A percentile compares a stretch with the other conserved stretches of the same genome.
phyloP scores from a whole-genome alignment of 1,140 invertebrate genomes.

The Hydropsyche tenuis region DNA sequence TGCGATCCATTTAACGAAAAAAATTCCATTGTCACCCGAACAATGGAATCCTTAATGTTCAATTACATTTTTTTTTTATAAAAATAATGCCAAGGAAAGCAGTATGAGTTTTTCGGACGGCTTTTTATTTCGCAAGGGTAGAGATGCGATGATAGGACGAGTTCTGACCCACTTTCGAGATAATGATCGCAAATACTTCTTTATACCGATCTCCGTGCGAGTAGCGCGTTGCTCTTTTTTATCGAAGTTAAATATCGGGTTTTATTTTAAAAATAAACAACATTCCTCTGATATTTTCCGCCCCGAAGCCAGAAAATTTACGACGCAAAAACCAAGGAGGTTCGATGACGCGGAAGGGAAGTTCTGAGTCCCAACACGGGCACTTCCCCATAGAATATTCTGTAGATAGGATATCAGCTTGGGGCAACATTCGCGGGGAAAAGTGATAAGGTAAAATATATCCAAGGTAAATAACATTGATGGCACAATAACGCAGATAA shows the following conservation, averaged over 20 bases:
- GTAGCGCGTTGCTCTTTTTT: not conserved
- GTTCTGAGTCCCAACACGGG: not conserved
- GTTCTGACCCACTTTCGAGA: constrained; percentile 8
- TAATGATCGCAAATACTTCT: constrained; percentile 5
- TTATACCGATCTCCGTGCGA: not conserved
- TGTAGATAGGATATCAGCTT: constrained; percentile 15
- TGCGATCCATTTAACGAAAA: not conserved
- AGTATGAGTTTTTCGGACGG: not conserved
- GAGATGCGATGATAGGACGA: not conserved
- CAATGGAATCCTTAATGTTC: not conserved
- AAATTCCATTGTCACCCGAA: not conserved
- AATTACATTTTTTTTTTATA: constrained; percentile 1
- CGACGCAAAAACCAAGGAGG: not conserved
- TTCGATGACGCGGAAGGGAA: constrained; percentile 16
- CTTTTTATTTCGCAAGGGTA: not conserved
- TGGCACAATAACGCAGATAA: constrained; percentile 7
- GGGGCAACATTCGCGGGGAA: constrained; percentile 1
- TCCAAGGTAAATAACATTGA: constrained; percentile 23
- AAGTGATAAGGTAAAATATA: constrained; percentile 25
- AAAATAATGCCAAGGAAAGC: not conserved
- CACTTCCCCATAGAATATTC: not conserved
- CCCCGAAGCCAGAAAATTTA: no score
- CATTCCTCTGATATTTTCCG: no score
- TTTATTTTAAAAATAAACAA: no score
- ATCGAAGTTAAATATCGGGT: not conserved